phyloP scores from a whole-genome alignment of 2,888 invertebrate species.

The Leucophenga montana region DNA sequence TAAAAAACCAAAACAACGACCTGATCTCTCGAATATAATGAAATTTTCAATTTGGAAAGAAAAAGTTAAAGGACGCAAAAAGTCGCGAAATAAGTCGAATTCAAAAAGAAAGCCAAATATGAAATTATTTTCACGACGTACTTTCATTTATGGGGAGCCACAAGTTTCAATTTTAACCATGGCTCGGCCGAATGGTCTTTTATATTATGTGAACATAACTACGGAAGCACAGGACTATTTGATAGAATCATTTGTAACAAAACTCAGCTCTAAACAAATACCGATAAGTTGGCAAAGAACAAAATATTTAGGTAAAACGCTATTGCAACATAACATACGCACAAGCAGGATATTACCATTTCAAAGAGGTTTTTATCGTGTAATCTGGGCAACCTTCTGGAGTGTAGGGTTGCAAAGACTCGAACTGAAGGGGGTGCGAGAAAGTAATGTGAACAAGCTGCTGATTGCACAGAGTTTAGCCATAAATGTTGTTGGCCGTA shows the following conservation, averaged over 20 bases:
- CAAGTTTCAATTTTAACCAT: too few relatives aligned
- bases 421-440: background rate
- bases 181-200: too few relatives aligned
- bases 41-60: too few relatives aligned
- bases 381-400: conserved; percentile 29
- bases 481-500: background rate
- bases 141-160: too few relatives aligned
- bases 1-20: too few relatives aligned
- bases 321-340: conserved; percentile 14
- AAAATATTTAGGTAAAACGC: background rate
- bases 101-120: too few relatives aligned
- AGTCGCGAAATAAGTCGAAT: too few relatives aligned
- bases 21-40: too few relatives aligned
- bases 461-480: background rate
- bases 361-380: conserved; percentile 25
- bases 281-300: conserved; percentile 26
- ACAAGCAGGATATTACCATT: conserved; percentile 4
- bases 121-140: too few relatives aligned
- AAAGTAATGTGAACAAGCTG: background rate
- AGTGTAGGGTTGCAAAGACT: background rate
- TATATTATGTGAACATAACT: conserved; percentile 27
- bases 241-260: conserved; percentile 17
- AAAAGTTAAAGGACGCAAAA: too few relatives aligned
- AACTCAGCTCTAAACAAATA: background rate
- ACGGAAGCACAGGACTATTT: conserved; percentile 36